These are phyloP conservation scores for Myotis myotis DNA, from an alignment of 2,797 vertebrate genomes.

Conservation along the genomic window DNA sequence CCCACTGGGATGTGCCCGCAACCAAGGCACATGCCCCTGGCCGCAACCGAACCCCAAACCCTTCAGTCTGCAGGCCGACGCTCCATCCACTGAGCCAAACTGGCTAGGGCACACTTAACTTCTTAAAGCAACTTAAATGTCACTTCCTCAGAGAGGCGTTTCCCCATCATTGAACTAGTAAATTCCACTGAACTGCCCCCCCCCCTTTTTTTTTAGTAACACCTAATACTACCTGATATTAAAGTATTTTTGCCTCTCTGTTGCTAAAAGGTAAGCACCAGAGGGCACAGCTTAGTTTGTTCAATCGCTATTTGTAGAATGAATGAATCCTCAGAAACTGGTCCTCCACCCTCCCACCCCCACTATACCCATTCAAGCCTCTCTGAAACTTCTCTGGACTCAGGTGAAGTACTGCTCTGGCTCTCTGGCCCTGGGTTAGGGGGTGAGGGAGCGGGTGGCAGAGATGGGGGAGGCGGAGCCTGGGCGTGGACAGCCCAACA, in stretches of 20 bases:
- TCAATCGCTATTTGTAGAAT: conserved; percentile 65
- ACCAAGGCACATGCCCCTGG: too few species aligned
- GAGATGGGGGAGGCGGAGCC: not conserved
- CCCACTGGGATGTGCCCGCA: too few species aligned
- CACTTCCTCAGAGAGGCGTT: conserved; percentile 21
- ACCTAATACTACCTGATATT: conserved; percentile 46
- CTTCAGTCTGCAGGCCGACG: too few species aligned
- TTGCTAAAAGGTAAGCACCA: conserved; percentile 45
- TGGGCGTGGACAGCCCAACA: conserved; percentile 54
- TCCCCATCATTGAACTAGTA: not conserved
- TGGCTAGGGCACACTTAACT: not conserved
- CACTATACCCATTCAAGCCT: not conserved
- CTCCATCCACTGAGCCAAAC: too few species aligned
- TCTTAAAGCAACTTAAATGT: not conserved
- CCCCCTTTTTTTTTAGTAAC: not conserved
- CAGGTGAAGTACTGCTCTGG: conserved; percentile 46
- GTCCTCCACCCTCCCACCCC: not conserved
- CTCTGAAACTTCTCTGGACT: not conserved
- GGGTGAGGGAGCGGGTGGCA: not conserved
- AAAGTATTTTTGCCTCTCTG: conserved; percentile 46
- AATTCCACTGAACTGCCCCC: not conserved
- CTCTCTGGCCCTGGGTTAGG: not conserved
- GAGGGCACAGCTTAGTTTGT: not conserved
- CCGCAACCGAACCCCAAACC: too few species aligned
- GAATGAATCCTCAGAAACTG: conserved; percentile 65